A percentile compares a stretch with the other conserved stretches of the same genome.
phyloP scores from a whole-genome alignment of 2,888 invertebrate species.

The Andricus curvator region DNA sequence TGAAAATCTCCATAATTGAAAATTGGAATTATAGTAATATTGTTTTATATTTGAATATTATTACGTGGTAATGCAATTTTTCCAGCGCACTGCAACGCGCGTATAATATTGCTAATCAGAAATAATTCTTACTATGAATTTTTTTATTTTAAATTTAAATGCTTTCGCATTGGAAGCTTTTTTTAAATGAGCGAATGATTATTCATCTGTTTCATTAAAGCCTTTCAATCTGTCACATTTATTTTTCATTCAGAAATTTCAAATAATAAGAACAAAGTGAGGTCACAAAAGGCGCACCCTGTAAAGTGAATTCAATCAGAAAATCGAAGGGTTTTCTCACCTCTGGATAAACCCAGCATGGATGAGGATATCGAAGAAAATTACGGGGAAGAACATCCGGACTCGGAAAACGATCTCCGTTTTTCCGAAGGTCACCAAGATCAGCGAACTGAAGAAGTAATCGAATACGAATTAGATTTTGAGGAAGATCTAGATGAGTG shows the following conservation, averaged over 20 bases:
- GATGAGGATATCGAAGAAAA: constrained; percentile 15
- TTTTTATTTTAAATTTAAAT: neutral
- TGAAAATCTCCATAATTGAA: too few species aligned
- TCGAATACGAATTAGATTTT: constrained; percentile 29
- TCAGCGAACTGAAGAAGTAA: neutral
- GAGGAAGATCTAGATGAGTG: constrained; percentile 69
- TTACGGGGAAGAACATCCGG: constrained; percentile 25
- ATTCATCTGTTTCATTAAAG: constrained; percentile 24
- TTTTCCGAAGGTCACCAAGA: constrained; percentile 20
- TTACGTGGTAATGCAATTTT: too few species aligned
- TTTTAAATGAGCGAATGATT: neutral
- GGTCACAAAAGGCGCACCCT: constrained; percentile 16
- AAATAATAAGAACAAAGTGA: constrained; percentile 20
- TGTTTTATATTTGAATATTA: too few species aligned
- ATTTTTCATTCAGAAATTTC: neutral
- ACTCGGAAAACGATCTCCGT: neutral
- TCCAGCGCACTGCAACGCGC: too few species aligned
- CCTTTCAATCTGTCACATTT: constrained; percentile 18
- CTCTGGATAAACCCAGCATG: constrained; percentile 26
- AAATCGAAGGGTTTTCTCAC: constrained; percentile 35
- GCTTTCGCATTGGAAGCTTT: neutral
- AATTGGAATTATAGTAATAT: too few species aligned
- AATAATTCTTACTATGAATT: too few species aligned
- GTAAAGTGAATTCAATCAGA: constrained; percentile 39
- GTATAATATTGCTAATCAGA: too few species aligned